A percentile compares a stretch with the other conserved stretches of the same genome.
These are phyloP conservation scores for Cephonodes hylas DNA, from an alignment of 2,888 invertebrate genomes.

Conservation along the genomic window DNA sequence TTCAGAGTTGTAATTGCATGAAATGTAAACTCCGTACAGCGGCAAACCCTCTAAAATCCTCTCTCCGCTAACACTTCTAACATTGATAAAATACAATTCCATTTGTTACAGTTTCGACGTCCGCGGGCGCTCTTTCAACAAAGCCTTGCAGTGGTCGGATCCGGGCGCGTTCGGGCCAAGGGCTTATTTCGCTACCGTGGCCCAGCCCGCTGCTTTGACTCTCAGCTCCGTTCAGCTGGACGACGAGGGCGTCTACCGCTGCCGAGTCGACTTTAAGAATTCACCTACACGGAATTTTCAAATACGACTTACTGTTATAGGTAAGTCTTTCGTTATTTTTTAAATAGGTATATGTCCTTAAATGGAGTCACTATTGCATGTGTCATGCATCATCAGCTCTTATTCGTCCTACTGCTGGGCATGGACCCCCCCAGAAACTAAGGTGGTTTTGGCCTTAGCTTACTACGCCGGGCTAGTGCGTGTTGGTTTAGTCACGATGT, in stretches of 20 bases:
- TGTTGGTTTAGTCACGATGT: too few relatives aligned
- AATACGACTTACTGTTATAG: slow-evolving; percentile 93
- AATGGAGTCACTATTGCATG: too few relatives aligned
- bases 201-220: slow-evolving; percentile 89
- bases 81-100: not conserved
- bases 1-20: too few relatives aligned
- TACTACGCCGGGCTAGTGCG: too few relatives aligned
- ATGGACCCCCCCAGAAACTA: too few relatives aligned
- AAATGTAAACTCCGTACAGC: too few relatives aligned
- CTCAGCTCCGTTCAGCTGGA: slow-evolving; percentile 91
- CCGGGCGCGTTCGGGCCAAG: slow-evolving; percentile 91
- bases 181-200: slow-evolving; percentile 91
- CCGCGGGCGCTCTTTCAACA: slow-evolving; percentile 89
- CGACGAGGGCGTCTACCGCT: slow-evolving; percentile 93
- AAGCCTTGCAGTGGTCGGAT: slow-evolving; percentile 92
- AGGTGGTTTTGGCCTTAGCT: too few relatives aligned
- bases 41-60: too few relatives aligned
- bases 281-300: slow-evolving; percentile 94
- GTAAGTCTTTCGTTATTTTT: slow-evolving; percentile 81
- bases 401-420: too few relatives aligned
- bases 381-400: too few relatives aligned
- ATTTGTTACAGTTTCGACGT: slow-evolving; percentile 90
- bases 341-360: too few relatives aligned
- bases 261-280: slow-evolving; percentile 94
- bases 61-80: not conserved